A percentile compares a stretch with the other conserved stretches of the same genome.
These are phyloP conservation scores for Metridium senile DNA, from an alignment of 92 coral and sea anemone species.

Conservation along the genomic window DNA sequence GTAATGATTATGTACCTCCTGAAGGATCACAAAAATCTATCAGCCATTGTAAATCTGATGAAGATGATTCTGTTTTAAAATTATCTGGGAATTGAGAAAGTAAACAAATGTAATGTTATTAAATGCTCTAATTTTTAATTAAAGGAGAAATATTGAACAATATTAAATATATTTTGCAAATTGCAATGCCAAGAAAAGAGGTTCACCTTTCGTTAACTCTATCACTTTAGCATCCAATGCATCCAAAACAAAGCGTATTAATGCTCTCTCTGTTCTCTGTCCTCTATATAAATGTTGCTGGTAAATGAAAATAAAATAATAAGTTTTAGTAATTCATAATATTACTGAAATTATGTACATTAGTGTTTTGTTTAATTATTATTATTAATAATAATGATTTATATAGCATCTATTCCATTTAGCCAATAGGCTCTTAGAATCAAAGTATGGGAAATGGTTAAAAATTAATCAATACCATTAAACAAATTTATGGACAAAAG, in stretches of 20 bases:
- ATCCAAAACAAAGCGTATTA: constrained; percentile 74
- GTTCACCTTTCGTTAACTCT: constrained; percentile 84
- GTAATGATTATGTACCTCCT: too few relatives aligned
- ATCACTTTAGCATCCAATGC: constrained; percentile 72
- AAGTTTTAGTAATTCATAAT: not conserved
- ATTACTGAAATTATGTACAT: not conserved
- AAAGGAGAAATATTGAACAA: too few relatives aligned
- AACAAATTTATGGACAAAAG: too few relatives aligned
- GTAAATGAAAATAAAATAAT: not conserved
- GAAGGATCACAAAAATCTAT: constrained; percentile 79
- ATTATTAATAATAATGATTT: too few relatives aligned
- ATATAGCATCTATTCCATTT: too few relatives aligned
- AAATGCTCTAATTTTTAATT: too few relatives aligned
- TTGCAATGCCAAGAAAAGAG: too few relatives aligned
- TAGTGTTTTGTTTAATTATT: too few relatives aligned
- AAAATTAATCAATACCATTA: too few relatives aligned
- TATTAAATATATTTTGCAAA: not conserved
- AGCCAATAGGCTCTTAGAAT: too few relatives aligned
- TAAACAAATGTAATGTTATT: too few relatives aligned
- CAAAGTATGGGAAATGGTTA: too few relatives aligned
- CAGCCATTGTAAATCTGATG: constrained; percentile 70
- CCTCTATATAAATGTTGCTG: constrained; percentile 92
- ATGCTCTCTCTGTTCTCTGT: constrained; percentile 56
- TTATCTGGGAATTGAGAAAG: constrained; percentile 41
- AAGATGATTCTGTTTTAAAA: constrained; percentile 57